phyloP scores from a whole-genome alignment of 2,797 vertebrate genomes.

The Pelodytes ibericus region DNA sequence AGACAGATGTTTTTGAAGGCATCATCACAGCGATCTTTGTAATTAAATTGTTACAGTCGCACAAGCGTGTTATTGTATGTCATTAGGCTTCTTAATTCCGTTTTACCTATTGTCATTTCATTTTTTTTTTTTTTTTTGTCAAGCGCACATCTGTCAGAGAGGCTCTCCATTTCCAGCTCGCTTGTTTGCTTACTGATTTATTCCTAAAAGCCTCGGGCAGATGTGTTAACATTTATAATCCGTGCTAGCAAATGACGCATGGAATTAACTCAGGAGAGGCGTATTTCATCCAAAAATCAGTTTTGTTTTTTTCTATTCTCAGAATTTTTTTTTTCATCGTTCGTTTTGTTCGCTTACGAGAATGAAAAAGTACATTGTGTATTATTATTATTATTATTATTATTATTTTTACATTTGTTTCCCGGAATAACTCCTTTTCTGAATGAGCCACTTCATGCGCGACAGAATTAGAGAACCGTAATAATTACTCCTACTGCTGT shows the following conservation, averaged over 20 bases:
- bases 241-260: background rate
- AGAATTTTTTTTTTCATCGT: too few species aligned
- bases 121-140: too few species aligned
- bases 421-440: too few species aligned
- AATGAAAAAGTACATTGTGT: too few species aligned
- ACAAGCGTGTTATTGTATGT: conserved; percentile 63
- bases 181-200: conserved; percentile 61
- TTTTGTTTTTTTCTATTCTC: background rate
- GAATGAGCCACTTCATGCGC: too few species aligned
- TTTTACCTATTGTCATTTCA: conserved; percentile 64
- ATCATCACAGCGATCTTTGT: conserved; percentile 57
- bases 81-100: conserved; percentile 65
- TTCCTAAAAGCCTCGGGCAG: conserved; percentile 59
- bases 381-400: too few species aligned
- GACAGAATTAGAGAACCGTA: too few species aligned
- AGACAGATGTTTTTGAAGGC: conserved; percentile 55
- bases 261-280: conserved; percentile 3
- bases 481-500: too few species aligned
- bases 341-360: too few species aligned
- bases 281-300: background rate
- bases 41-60: conserved; percentile 68
- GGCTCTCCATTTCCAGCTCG: conserved; percentile 56
- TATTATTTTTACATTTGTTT: too few species aligned
- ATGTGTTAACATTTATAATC: conserved; percentile 62
- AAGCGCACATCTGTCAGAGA: conserved; percentile 59